These are phyloP conservation scores for Deroplatys truncata DNA, from an alignment of 2,888 invertebrate species.

Conservation along the genomic window DNA sequence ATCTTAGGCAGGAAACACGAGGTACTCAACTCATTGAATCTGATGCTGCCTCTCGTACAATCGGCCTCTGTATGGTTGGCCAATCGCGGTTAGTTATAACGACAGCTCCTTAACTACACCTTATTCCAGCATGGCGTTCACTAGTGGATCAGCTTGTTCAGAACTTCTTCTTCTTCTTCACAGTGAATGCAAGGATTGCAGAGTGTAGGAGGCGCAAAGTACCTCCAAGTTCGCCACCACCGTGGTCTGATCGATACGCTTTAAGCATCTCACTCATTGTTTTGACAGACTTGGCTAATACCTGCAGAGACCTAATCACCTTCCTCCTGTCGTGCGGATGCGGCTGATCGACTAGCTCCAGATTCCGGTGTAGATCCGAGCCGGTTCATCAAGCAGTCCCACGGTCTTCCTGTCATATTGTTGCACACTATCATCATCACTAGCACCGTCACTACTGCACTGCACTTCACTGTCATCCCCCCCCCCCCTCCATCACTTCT, in stretches of 20 bases:
- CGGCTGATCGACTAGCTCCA: constrained; percentile 71
- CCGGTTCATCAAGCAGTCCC: constrained; percentile 34
- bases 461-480: not conserved
- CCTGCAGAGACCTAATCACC: constrained; percentile 81
- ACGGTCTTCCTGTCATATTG: constrained; percentile 32
- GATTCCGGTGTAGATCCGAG: constrained; percentile 56
- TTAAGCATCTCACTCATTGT: constrained; percentile 66
- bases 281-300: constrained; percentile 63
- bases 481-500: not conserved
- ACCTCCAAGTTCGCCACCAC: constrained; percentile 64
- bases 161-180: too few relatives aligned
- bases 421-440: not conserved
- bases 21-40: too few relatives aligned
- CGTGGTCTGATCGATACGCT: constrained; percentile 60
- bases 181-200: constrained; percentile 83
- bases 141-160: too few relatives aligned
- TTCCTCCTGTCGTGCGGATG: constrained; percentile 93
- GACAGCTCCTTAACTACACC: too few relatives aligned
- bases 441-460: not conserved
- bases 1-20: too few relatives aligned
- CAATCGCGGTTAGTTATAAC: too few relatives aligned
- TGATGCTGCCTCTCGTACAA: too few relatives aligned
- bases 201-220: constrained; percentile 70
- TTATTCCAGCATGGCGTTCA: too few relatives aligned
- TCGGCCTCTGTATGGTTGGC: too few relatives aligned